Evolutionary conservation across 2,797 vertebrate genomes (phyloP).

Genomic region (Alauda arvensis): DNA sequence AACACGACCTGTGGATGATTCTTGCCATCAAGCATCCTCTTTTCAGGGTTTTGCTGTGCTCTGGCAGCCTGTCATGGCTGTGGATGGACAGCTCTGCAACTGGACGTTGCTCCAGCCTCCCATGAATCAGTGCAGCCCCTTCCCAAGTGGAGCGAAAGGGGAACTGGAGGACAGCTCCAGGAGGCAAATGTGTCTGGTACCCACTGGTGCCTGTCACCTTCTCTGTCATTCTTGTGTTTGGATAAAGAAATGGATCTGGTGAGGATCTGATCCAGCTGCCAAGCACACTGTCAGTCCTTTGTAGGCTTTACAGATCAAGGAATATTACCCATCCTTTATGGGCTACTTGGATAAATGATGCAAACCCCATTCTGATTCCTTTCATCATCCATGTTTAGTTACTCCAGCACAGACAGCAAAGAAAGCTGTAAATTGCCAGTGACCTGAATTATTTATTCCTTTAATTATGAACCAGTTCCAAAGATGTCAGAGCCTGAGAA

Average conservation of each 20-base stretch:
- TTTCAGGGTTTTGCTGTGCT: not conserved
- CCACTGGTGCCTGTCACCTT: not conserved
- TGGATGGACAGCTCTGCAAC: not conserved
- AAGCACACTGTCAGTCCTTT: not conserved
- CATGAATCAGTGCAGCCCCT: not conserved
- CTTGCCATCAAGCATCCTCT: not conserved
- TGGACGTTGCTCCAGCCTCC: not conserved
- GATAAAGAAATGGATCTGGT: not conserved
- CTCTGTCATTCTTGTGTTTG: not conserved
- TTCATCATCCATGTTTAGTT: constrained; percentile 7
- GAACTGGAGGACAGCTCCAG: not conserved
- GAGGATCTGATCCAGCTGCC: not conserved
- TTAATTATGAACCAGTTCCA: constrained; percentile 38
- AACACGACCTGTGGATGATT: not conserved
- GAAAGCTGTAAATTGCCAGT: constrained; percentile 32
- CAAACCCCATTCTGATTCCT: constrained; percentile 8
- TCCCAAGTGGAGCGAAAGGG: not conserved
- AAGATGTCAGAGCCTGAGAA: constrained; percentile 28
- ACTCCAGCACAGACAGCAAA: constrained; percentile 12
- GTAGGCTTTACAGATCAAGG: not conserved
- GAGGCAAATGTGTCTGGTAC: not conserved
- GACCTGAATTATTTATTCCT: constrained; percentile 39
- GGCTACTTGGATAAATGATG: not conserved
- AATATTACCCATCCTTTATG: not conserved
- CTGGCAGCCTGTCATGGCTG: not conserved